These are phyloP conservation scores for Elachura formosa DNA, from an alignment of 2,113 vertebrate genomes.

Conservation along the genomic window DNA sequence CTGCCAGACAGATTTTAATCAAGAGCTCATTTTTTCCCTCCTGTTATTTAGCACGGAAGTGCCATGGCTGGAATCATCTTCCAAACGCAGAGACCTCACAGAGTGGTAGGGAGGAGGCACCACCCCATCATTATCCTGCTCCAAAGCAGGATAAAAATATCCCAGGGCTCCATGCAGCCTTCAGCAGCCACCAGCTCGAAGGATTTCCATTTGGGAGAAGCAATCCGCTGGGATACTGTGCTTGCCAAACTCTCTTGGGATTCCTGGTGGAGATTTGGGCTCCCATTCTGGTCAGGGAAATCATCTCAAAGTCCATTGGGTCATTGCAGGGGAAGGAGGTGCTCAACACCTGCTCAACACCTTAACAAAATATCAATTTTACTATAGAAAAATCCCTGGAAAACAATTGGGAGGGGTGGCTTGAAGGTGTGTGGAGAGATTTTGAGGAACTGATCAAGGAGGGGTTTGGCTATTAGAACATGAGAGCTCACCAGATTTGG, in stretches of 20 bases:
- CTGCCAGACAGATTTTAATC: slow-evolving; percentile 9
- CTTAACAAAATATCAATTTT: background rate
- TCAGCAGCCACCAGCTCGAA: background rate
- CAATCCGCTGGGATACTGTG: background rate
- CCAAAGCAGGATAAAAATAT: slow-evolving; percentile 27
- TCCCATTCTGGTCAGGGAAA: background rate
- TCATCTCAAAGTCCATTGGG: fast-evolving
- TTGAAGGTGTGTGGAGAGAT: background rate
- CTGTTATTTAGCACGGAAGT: background rate
- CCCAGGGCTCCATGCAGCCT: background rate
- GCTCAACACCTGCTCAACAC: background rate
- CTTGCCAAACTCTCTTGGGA: background rate
- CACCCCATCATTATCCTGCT: slow-evolving; percentile 12
- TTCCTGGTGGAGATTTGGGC: background rate
- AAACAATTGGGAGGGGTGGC: background rate
- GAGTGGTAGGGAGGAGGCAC: slow-evolving; percentile 41
- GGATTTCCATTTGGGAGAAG: background rate
- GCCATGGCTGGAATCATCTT: background rate
- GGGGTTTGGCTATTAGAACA: background rate
- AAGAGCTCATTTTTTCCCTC: slow-evolving; percentile 1
- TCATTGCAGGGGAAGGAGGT: background rate
- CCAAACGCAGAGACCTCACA: background rate
- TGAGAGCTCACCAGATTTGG: fast-evolving
- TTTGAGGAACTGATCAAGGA: background rate
- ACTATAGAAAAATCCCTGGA: background rate